Percentiles rank a stretch among this genome's conserved stretches.
These are phyloP conservation scores for Rhinichthys osculus DNA, from an alignment of 2,797 vertebrate genomes.

Conservation along the genomic window DNA sequence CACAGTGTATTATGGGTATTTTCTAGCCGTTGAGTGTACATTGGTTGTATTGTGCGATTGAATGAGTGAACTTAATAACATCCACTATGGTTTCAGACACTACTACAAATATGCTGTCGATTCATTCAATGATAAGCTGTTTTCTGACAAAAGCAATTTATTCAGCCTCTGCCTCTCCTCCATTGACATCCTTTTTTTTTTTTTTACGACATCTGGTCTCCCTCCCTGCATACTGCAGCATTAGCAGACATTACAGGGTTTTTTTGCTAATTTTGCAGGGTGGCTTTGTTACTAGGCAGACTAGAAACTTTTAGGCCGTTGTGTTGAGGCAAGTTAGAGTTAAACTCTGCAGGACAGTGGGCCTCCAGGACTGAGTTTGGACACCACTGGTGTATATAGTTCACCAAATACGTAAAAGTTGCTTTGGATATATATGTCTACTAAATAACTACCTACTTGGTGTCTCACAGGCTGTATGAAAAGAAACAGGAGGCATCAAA, in stretches of 20 bases:
- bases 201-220: not conserved
- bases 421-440: not conserved
- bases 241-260: not conserved
- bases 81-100: not conserved
- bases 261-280: not conserved
- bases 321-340: not conserved
- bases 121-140: too few species aligned
- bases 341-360: not conserved
- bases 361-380: not conserved
- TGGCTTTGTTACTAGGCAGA: not conserved
- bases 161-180: too few species aligned
- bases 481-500: conserved; percentile 54
- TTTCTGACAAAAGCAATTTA: too few species aligned
- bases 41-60: not conserved
- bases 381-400: not conserved
- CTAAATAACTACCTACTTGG: not conserved
- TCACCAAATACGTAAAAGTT: not conserved
- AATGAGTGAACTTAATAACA: not conserved
- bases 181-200: too few species aligned
- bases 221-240: not conserved
- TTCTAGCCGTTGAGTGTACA: too few species aligned
- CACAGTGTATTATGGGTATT: not conserved
- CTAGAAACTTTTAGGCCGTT: not conserved
- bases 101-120: not conserved
- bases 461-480: conserved; percentile 54